A percentile compares a stretch with the other conserved stretches of the same genome.
These are phyloP conservation scores for Typhlomys cinereus DNA, from an alignment of 2,113 vertebrate species.

Conservation along the genomic window DNA sequence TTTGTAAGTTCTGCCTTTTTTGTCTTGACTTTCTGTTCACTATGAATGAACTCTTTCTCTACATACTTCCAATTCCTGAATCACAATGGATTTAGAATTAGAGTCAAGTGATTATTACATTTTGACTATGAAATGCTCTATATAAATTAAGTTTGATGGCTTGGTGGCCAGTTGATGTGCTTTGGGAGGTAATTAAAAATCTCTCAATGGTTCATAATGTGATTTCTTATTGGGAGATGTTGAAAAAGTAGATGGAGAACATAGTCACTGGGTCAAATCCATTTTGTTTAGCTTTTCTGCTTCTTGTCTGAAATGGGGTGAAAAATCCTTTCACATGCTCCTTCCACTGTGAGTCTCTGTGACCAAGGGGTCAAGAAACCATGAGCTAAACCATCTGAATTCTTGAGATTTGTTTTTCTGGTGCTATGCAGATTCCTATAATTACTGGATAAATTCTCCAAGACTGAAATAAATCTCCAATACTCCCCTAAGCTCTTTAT, in stretches of 20 bases:
- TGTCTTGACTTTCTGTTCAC: neutral
- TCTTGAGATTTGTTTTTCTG: no score
- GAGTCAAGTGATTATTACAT: no score
- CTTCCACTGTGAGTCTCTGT: neutral
- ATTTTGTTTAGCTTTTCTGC: neutral
- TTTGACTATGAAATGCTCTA: neutral
- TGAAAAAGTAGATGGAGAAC: neutral
- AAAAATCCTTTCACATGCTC: neutral
- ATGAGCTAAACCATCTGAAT: neutral
- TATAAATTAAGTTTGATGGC: neutral
- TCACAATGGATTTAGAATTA: neutral
- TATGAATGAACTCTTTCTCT: neutral
- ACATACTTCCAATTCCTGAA: neutral
- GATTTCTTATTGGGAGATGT: neutral
- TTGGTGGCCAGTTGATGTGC: neutral
- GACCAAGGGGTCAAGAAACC: neutral
- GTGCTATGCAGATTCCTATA: no score
- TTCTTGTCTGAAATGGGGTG: neutral
- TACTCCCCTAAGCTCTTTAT: no score
- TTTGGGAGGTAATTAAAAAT: neutral
- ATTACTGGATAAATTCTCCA: no score
- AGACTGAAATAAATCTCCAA: no score
- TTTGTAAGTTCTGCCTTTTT: neutral
- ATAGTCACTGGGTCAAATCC: neutral
- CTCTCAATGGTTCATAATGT: neutral